phyloP scores from a whole-genome alignment of 2,113 vertebrate genomes.

The Chitala chitala region DNA sequence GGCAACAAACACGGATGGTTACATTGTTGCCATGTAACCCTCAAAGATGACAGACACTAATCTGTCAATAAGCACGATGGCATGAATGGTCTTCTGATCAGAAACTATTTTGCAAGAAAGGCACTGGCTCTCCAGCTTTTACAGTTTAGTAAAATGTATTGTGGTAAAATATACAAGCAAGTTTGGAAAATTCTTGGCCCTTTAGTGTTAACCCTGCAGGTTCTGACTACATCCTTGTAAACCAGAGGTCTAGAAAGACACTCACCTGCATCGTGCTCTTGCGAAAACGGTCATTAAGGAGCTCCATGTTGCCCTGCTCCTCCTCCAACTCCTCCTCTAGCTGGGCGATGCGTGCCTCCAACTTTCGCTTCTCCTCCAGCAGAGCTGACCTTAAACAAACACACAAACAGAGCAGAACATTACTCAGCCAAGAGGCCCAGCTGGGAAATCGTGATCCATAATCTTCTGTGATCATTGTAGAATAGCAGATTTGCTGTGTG shows the following conservation, averaged over 20 bases:
- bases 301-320: conserved; percentile 93
- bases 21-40: too few species aligned
- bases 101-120: too few species aligned
- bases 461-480: not conserved
- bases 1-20: not conserved
- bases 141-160: not conserved
- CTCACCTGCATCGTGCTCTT: conserved; percentile 86
- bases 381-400: conserved; percentile 70
- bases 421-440: not conserved
- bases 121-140: too few species aligned
- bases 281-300: conserved; percentile 92
- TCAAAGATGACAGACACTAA: too few species aligned
- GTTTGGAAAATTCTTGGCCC: not conserved
- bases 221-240: conserved; percentile 51
- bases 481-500: conserved; percentile 45
- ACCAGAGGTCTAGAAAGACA: conserved; percentile 33
- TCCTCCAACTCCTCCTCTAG: conserved; percentile 95
- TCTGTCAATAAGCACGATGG: too few species aligned
- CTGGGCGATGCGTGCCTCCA: conserved; percentile 87
- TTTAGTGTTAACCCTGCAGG: not conserved
- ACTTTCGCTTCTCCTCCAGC: conserved; percentile 89
- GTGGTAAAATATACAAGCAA: not conserved
- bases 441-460: not conserved
- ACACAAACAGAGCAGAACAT: not conserved
- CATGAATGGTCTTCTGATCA: too few species aligned